Conservation (phyloP, 2,113 vertebrate species). For the Trematomus loennbergii region DNA sequence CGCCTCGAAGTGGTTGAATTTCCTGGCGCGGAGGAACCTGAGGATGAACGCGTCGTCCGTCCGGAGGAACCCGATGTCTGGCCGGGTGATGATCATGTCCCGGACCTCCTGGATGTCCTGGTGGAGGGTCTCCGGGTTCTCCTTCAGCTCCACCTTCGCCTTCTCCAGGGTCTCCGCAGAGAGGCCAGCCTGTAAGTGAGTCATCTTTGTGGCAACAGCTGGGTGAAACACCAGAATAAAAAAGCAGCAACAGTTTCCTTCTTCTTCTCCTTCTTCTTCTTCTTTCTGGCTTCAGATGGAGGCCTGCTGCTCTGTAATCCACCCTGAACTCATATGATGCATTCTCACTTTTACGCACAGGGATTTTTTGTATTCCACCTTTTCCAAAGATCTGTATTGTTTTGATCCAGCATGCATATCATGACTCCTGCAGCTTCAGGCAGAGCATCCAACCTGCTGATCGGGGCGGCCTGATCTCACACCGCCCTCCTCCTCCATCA, state of each 20-base stretch:
- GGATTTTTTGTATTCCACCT: constrained; percentile 15
- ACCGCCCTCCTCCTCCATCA: constrained; percentile 52
- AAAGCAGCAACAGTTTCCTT: background rate
- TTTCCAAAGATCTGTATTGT: constrained; percentile 27
- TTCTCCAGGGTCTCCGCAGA: constrained; percentile 99
- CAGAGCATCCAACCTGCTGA: constrained; percentile 63
- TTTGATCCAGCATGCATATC: background rate
- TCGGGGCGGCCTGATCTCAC: constrained; percentile 64
- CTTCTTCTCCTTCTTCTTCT: background rate
- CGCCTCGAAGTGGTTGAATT: constrained; percentile 99
- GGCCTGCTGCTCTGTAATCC: constrained; percentile 77
- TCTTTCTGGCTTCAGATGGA: constrained; percentile 60
- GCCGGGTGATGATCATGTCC: constrained; percentile 99
- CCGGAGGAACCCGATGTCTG: constrained; percentile 98
- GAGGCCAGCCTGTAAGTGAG: constrained; percentile 98
- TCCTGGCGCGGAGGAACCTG: constrained; percentile 94
- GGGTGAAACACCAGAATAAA: too few relatives aligned
- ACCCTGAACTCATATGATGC: constrained; percentile 59
- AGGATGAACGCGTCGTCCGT: constrained; percentile 98
- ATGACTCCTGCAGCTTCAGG: constrained; percentile 50
- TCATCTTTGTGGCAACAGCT: constrained; percentile 86
- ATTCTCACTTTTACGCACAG: constrained; percentile 53
- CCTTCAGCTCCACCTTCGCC: constrained; percentile 97
- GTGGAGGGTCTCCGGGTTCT: constrained; percentile 96
- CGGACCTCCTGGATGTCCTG: constrained; percentile 99